Base-by-base conservation (phyloP, 64 coral and sea anemone species). In the Catalaphyllia jardinei region DNA sequence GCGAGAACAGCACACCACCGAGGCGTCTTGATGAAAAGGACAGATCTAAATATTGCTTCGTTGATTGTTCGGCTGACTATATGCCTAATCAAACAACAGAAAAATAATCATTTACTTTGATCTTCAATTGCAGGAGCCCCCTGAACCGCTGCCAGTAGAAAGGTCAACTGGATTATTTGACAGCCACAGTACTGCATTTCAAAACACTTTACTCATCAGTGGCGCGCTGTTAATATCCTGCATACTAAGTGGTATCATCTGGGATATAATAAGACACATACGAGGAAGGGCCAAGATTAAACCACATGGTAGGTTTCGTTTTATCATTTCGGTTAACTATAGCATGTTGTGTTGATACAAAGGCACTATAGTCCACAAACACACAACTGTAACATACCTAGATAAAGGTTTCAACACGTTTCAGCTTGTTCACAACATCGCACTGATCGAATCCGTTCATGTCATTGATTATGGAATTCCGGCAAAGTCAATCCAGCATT, bases 131-230 rank as follows among this genome's bases (percentile, higher is more conserved):
- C 17, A 93, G 91, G 76, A 79, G 67, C 52, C 85, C 10, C 52
- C 38, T 39, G 65, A 55, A 79, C 39, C 91, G 16, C 73, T 93
- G 2, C 64, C 49, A 15, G 30, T 71, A 73, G 76, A 93, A 29
- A 81, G 86, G 52, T 88, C 91, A 4, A 80, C 86, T 11, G 91
- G 91, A 10, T 29, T 93, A 24, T 93, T 88, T 71, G 91, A 93
- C 50, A 93, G 91, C 51, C n/a, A 59, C 51, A 80, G 83, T 14
- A 38, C 2, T 8, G 10, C 62, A 25, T 93, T 93, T 59, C 75
- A 42, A 50, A 59, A 79, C 20, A 87, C 64, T 29, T 60, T 93
- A 15, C 61, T 35, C 28, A 54, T 86, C 57, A 64, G 29, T 1
- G 60, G 77, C 11, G 16, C 50, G 6, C 65, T 87, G 20, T 59